Evolutionary conservation across 2,888 invertebrate genomes (phyloP).

Genomic region (Sarcophaga rosellei): DNA sequence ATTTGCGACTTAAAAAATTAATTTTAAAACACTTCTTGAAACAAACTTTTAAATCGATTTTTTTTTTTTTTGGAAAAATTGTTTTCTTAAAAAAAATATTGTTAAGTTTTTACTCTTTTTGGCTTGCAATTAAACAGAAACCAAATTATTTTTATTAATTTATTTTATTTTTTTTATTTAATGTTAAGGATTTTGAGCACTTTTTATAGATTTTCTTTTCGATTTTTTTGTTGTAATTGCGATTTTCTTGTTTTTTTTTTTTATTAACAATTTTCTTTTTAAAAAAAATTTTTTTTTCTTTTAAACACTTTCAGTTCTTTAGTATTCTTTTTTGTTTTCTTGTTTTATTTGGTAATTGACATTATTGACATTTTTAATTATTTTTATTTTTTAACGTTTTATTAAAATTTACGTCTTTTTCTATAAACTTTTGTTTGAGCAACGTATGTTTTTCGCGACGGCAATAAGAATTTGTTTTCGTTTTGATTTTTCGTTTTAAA

Average conservation of each 20-base stretch:
- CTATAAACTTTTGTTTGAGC: not conserved
- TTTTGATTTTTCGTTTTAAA: conserved; percentile 6
- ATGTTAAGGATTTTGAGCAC: not conserved
- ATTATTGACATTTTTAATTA: not conserved
- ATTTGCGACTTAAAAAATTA: no score
- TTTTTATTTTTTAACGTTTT: not conserved
- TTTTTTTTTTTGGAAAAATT: no score
- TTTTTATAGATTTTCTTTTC: not conserved
- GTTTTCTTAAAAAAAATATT: no score
- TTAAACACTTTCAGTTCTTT: not conserved
- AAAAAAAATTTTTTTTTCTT: not conserved
- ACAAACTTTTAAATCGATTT: no score
- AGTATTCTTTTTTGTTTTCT: not conserved
- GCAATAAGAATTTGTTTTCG: conserved; percentile 22
- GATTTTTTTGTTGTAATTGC: not conserved
- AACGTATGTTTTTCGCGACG: conserved; percentile 51
- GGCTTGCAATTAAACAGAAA: no score
- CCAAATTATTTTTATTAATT: no score
- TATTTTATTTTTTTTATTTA: not conserved
- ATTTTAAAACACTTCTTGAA: no score
- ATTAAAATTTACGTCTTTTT: not conserved
- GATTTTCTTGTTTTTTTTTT: not conserved
- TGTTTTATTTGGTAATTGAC: not conserved
- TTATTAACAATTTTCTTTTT: not conserved
- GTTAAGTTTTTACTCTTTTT: not conserved